Evolutionary conservation across 2,888 invertebrate genomes (phyloP).

Genomic region (Parnassius mnemosyne): DNA sequence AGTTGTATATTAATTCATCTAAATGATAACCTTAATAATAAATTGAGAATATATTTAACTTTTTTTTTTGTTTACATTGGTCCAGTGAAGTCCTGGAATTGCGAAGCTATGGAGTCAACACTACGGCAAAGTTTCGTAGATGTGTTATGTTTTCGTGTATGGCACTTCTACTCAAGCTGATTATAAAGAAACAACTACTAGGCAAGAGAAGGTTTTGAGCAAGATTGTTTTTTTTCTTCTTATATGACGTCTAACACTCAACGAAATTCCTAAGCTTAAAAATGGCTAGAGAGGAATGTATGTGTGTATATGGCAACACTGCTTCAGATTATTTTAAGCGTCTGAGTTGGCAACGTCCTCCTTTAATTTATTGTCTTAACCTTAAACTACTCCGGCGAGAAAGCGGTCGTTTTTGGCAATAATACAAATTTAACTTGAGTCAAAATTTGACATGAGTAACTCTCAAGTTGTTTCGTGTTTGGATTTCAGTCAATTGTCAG

Average conservation of each 20-base stretch:
- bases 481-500: background rate
- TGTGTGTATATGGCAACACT: conserved; percentile 57
- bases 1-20: conserved; percentile 68
- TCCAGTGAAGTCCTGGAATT: conserved; percentile 66
- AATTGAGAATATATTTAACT: conserved; percentile 56
- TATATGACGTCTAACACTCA: conserved; percentile 39
- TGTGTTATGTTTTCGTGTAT: conserved; percentile 62
- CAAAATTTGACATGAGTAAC: conserved; percentile 15
- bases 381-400: conserved; percentile 62
- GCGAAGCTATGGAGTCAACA: conserved; percentile 50
- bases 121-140: conserved; percentile 38
- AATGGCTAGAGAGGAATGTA: conserved; percentile 79
- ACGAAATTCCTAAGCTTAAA: conserved; percentile 34
- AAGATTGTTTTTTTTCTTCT: conserved; percentile 58
- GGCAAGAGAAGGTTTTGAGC: conserved; percentile 71
- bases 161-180: conserved; percentile 71
- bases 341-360: conserved; percentile 66
- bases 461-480: no score
- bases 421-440: conserved; percentile 28
- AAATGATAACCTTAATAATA: conserved; percentile 58
- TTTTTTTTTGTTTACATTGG: conserved; percentile 58
- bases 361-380: conserved; percentile 67
- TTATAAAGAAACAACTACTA: conserved; percentile 57
- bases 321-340: conserved; percentile 43
- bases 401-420: conserved; percentile 42